These are phyloP conservation scores for Lerista edwardsae DNA, from an alignment of 2,797 vertebrate genomes.

Conservation along the genomic window DNA sequence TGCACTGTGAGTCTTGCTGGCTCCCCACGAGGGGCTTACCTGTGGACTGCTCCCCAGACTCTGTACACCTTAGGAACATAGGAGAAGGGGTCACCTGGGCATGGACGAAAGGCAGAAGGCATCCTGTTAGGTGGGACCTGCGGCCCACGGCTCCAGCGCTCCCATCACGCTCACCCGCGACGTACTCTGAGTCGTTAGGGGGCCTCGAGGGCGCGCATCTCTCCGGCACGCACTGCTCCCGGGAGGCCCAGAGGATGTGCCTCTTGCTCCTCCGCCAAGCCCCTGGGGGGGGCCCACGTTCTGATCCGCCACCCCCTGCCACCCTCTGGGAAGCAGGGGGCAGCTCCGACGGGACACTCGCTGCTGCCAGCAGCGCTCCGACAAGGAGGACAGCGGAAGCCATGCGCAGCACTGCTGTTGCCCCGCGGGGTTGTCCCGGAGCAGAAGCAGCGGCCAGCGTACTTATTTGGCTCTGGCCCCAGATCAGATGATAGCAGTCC, in stretches of 20 bases:
- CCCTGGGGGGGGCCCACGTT: neutral
- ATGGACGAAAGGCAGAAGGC: neutral
- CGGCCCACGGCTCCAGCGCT: no score
- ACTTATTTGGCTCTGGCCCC: neutral
- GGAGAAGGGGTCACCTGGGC: no score
- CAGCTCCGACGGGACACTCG: neutral
- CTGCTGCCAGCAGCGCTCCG: neutral
- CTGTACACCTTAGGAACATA: neutral
- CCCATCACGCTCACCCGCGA: no score
- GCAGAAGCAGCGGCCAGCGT: neutral
- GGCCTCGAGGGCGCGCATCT: no score
- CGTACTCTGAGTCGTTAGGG: no score
- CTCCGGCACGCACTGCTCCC: neutral
- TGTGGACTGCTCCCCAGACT: neutral
- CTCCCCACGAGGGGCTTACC: neutral
- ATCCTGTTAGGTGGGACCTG: neutral
- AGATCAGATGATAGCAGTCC: neutral
- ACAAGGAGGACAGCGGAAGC: neutral
- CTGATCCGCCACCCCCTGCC: neutral
- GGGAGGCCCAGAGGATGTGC: no score
- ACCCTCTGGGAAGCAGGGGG: neutral
- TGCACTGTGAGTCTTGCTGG: no score
- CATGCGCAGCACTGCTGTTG: neutral
- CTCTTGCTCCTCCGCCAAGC: neutral
- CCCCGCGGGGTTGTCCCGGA: neutral